Conservation (phyloP, 2,113 vertebrate species). For the Thalassarche chlororhynchos region DNA sequence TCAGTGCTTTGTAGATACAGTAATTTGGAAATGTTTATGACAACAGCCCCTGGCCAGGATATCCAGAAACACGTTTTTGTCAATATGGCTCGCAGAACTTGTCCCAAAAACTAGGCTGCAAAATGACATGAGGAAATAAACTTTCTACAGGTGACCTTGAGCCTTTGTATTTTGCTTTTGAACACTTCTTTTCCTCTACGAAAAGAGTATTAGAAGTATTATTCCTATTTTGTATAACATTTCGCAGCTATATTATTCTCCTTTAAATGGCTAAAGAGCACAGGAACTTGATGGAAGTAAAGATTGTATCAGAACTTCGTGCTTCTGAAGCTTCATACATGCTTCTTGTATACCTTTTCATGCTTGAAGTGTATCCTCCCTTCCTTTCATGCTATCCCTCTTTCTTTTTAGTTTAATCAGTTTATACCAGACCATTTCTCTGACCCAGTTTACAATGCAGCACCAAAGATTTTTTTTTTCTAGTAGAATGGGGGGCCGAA, state of each 20-base stretch:
- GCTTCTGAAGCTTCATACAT: not conserved
- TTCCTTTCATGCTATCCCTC: not conserved
- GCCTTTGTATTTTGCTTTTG: not conserved
- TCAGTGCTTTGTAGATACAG: constrained; percentile 30
- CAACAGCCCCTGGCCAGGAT: constrained; percentile 13
- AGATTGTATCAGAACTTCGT: not conserved
- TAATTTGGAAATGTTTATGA: constrained; percentile 39
- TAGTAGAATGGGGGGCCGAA: not conserved
- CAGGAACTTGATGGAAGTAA: not conserved
- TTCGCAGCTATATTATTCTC: not conserved
- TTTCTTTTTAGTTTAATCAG: not conserved
- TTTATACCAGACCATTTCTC: not conserved
- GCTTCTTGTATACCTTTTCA: not conserved
- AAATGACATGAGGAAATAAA: not conserved
- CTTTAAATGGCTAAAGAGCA: not conserved
- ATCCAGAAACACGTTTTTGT: not conserved
- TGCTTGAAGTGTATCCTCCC: not conserved
- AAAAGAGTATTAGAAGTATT: not conserved
- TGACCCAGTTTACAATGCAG: not conserved
- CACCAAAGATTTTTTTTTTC: not conserved
- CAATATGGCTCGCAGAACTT: constrained; percentile 4
- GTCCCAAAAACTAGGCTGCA: not conserved
- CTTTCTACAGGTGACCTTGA: not conserved
- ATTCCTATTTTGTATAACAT: not conserved
- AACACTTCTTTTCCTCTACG: not conserved